Evolutionary conservation across 2,888 invertebrate genomes (phyloP).

Genomic region (Epinotia bilunana): DNA sequence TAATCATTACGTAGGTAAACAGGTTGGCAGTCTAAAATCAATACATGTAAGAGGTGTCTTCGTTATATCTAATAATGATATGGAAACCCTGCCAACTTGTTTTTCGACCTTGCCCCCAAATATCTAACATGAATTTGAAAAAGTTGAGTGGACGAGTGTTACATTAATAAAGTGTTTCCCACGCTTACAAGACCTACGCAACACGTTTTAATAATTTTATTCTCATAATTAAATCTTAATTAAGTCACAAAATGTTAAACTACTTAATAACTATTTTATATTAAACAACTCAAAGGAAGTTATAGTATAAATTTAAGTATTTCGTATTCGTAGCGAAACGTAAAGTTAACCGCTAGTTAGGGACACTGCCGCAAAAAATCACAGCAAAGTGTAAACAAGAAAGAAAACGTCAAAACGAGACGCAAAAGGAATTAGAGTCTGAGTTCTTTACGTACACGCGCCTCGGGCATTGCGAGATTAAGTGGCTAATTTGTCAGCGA

Average conservation of each 20-base stretch:
- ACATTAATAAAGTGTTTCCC: neutral
- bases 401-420: conserved; percentile 57
- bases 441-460: conserved; percentile 68
- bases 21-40: conserved; percentile 2
- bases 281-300: conserved; percentile 29
- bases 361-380: conserved; percentile 56
- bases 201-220: conserved; percentile 1
- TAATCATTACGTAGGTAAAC: conserved; percentile 20
- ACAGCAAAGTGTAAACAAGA: conserved; percentile 59
- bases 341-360: conserved; percentile 41
- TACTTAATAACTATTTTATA: neutral
- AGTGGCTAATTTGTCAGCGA: conserved; percentile 81
- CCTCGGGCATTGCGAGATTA: conserved; percentile 69
- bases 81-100: conserved; percentile 1
- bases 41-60: conserved; percentile 9
- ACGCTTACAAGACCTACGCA: neutral
- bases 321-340: neutral
- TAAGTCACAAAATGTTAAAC: conserved; percentile 3
- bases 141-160: no score
- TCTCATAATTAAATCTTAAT: conserved; percentile 2
- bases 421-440: conserved; percentile 64
- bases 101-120: conserved; percentile 2
- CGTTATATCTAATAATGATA: conserved; percentile 5
- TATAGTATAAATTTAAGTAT: conserved; percentile 2
- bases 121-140: neutral